A percentile compares a stretch with the other conserved stretches of the same genome.
Conservation (phyloP, 2,888 invertebrate genomes). For the Rhorus exstirpatorius region DNA sequence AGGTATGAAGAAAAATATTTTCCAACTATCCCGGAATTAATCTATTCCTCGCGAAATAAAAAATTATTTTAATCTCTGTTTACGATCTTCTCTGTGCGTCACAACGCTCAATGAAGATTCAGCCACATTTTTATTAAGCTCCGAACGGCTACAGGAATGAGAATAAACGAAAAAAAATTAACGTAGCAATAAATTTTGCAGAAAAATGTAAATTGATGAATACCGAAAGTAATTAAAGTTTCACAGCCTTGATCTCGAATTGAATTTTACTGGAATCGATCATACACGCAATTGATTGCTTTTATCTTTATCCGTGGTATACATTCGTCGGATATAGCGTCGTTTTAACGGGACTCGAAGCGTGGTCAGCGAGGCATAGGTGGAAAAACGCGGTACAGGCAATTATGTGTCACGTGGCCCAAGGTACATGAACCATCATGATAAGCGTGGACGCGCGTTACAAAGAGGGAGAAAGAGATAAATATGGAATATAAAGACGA, state of each 20-base stretch:
- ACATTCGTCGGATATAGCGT: background rate
- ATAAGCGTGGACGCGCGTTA: conserved; percentile 57
- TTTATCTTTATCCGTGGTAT: too few relatives aligned
- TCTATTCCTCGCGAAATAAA: too few relatives aligned
- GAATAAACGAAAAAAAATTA: too few relatives aligned
- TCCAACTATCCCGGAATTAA: too few relatives aligned
- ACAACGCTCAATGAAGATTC: too few relatives aligned
- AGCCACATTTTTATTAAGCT: too few relatives aligned
- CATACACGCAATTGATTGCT: background rate
- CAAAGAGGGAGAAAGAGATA: background rate
- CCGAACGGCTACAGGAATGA: too few relatives aligned
- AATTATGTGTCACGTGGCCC: conserved; percentile 69
- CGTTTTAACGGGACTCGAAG: conserved; percentile 75
- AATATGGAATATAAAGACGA: conserved; percentile 15
- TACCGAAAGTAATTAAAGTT: background rate
- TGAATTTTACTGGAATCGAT: background rate
- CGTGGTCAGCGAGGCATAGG: conserved; percentile 61
- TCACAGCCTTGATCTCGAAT: background rate
- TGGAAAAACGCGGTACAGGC: conserved; percentile 74
- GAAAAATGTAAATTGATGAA: too few relatives aligned
- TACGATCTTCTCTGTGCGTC: too few relatives aligned
- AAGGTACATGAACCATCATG: conserved; percentile 42
- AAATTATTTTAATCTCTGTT: too few relatives aligned
- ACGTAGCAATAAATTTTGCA: too few relatives aligned
- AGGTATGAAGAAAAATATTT: too few relatives aligned